Base-by-base conservation (phyloP, 2,888 invertebrate genomes). In the Tenthredo distinguenda region DNA sequence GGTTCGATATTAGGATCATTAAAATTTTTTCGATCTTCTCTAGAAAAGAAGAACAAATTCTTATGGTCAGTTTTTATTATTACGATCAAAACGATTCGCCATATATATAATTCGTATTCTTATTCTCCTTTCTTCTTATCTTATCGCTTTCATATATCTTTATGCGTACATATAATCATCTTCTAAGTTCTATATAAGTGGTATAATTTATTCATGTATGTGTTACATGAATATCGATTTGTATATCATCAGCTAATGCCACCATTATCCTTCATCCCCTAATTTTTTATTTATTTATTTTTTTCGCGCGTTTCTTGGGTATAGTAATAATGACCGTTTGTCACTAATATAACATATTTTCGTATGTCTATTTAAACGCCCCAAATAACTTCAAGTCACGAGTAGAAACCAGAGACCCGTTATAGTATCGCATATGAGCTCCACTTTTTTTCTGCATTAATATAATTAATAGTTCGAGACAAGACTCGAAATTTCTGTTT, bases 361-460 rank as follows among this genome's bases (percentile, higher is more conserved):
- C 15, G 4, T 15, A 68, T 68, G 15, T 12, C 3, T 40, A 72
- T 40, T 40, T 72, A 68, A 9, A 65, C 31, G 65, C 65, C 65
- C 65, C 10, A 31, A 65, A 65, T 65, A 65, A 31, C 31, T 65
- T 37, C n/a, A n/a, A 40, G 40, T 72, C 71, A 34, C 31, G 21
- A 58, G 3, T 68, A 34, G 47, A 47, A 47, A 47, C 47, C 2
- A 72, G 71, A 72, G 37, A 72, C 34, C n/a, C 10, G 71, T 72
- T 37, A 72, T 58, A 5, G 58, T n/a, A 65, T 37, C 21, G 71
- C 5, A 6, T 37, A 34, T n/a, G 3, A 72, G 40, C n/a, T 72
- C 40, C 21, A n/a, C n/a, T 72, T 72, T 72, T 72, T 72, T 34
- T 74, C 74, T 21, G 7, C 10, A 68, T 68, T 58, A 37, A 37